phyloP scores from a whole-genome alignment of 1,140 invertebrate genomes.

The Oncopodura yosiiana region DNA sequence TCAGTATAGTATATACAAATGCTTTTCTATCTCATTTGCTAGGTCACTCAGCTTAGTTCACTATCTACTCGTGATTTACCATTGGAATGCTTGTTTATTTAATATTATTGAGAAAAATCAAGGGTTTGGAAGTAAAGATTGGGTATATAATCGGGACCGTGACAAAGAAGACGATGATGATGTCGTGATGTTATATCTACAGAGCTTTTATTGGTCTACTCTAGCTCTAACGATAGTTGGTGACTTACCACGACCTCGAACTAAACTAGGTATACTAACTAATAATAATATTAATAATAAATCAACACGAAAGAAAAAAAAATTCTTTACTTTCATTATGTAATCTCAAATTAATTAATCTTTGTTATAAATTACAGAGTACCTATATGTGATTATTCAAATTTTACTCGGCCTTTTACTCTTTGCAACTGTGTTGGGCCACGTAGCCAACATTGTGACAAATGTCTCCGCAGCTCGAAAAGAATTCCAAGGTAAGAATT shows the following conservation, averaged over 20 bases:
- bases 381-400: constrained; percentile 80
- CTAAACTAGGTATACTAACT: too few species aligned
- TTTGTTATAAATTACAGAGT: too few species aligned
- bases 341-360: too few species aligned
- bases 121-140: constrained; percentile 81
- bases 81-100: constrained; percentile 98
- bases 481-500: constrained; percentile 84
- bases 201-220: constrained; percentile 97
- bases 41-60: constrained; percentile 72
- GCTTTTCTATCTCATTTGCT: neutral
- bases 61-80: constrained; percentile 95
- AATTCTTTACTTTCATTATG: neutral
- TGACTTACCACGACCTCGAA: constrained; percentile 43
- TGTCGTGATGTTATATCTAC: constrained; percentile 86
- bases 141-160: constrained; percentile 57
- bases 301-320: too few species aligned
- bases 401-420: constrained; percentile 79
- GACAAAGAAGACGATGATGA: constrained; percentile 65
- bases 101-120: constrained; percentile 91
- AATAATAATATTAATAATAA: too few species aligned
- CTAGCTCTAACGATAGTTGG: constrained; percentile 84
- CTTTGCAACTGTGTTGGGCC: constrained; percentile 83
- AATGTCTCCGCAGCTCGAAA: constrained; percentile 86
- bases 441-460: constrained; percentile 91
- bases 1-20: neutral